Percentiles rank a stretch among this genome's conserved stretches.
Conservation (phyloP, 2,888 invertebrate species). For the Selenia dentaria region DNA sequence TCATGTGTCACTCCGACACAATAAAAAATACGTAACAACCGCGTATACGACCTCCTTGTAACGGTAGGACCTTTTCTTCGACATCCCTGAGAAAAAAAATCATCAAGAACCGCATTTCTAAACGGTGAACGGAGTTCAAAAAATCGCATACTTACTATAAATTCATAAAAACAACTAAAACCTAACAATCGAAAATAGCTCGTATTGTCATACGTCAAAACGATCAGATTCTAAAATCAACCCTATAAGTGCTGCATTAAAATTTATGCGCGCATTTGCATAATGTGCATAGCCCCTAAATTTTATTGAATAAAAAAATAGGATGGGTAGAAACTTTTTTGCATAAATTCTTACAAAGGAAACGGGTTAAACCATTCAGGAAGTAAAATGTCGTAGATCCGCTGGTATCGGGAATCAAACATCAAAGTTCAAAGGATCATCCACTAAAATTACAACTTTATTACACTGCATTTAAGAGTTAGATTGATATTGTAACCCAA, state of each 20-base stretch:
- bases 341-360: constrained; percentile 84
- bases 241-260: constrained; percentile 54
- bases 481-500: constrained; percentile 43
- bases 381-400: constrained; percentile 79
- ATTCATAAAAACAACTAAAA: constrained; percentile 58
- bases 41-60: constrained; percentile 64
- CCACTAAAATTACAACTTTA: constrained; percentile 45
- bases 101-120: constrained; percentile 69
- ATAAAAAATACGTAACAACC: constrained; percentile 63
- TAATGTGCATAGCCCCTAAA: constrained; percentile 84
- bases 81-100: constrained; percentile 75
- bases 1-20: constrained; percentile 79
- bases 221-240: constrained; percentile 42
- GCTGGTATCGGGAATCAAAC: constrained; percentile 51
- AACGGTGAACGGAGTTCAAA: constrained; percentile 56
- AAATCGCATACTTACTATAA: constrained; percentile 76
- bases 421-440: constrained; percentile 47
- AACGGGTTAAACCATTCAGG: constrained; percentile 83
- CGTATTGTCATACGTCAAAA: constrained; percentile 38
- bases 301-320: constrained; percentile 85
- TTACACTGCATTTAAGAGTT: constrained; percentile 39
- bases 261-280: constrained; percentile 85
- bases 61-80: constrained; percentile 68
- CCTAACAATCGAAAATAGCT: constrained; percentile 42
- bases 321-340: constrained; percentile 85